Base-by-base conservation (phyloP, 2,797 vertebrate genomes). In the Agapornis canus region DNA sequence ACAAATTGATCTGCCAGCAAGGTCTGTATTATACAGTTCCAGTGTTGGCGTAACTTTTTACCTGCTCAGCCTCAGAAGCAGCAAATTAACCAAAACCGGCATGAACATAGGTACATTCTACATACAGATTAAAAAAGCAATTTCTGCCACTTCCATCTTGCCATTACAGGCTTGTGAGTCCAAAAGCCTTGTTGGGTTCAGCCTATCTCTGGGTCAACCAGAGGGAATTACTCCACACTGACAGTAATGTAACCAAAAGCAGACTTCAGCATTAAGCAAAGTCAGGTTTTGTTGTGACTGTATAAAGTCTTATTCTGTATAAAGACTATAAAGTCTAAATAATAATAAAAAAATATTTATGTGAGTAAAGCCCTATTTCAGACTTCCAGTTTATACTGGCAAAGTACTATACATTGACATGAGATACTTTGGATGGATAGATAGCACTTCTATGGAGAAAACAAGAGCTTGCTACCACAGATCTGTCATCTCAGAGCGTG, bases 31-130 rank as follows among this genome's bases (percentile, higher is more conserved):
- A 75, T 49, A 83, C 1, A 1, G 86, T 93, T 86, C 63, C 82
- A 92, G 65, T 72, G 82, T 54, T 86, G 60, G 84, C 40, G 85
- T n/a, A 94, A 92, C 91, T 95, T 69, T 92, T 78, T 75, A 96
- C 66, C 51, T 95, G 88, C 79, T 82, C 81, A 77, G 95, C 61
- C 40, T 93, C 85, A 84, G 54, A 79, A 92, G 52, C 52, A 14
- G 32, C 79, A 87, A 88, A 82, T 90, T 93, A 90, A 89, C 22
- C 69, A 86, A 95, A 97, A 82, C 26, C 21, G 65, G 7, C 54
- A 35, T 84, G 90, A 90, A 88, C 48, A 89, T 4, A 5, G 11
- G 47, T 57, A 69, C 22, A 73, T 93, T 95, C 59, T 69, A 81
- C 35, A 60, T 89, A 47, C 42, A 93, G 35, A 82, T 78, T 47